Conservation (phyloP, 1,140 invertebrate species). For the Cotesia glomerata region DNA sequence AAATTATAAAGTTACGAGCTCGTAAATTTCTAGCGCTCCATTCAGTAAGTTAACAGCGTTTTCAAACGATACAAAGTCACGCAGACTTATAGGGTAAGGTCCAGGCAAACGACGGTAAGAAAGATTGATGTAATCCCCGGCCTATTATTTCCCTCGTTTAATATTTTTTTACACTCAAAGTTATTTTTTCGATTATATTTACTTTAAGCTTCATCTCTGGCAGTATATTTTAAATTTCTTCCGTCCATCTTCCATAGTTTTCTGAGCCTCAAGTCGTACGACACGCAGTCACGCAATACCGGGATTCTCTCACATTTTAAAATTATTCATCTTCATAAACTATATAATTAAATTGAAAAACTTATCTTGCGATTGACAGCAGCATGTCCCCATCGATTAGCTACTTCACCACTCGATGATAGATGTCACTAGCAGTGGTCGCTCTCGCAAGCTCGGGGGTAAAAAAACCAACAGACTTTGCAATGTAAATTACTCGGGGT, state of each 20-base stretch:
- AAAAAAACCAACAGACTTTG: too few relatives aligned
- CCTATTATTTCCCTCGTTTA: not conserved
- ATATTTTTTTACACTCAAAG: conserved; percentile 6
- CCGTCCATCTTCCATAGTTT: not conserved
- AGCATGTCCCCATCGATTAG: conserved; percentile 16
- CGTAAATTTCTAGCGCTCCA: not conserved
- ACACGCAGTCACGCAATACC: conserved; percentile 22
- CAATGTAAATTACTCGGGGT: too few relatives aligned
- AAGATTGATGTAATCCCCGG: conserved; percentile 8
- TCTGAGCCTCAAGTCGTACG: conserved; percentile 8
- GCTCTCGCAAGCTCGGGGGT: too few relatives aligned
- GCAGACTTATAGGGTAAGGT: conserved; percentile 20
- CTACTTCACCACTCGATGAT: not conserved
- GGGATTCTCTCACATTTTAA: not conserved
- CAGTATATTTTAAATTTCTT: not conserved
- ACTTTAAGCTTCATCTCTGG: not conserved
- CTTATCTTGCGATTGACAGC: not conserved
- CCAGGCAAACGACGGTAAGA: conserved; percentile 1
- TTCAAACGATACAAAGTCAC: conserved; percentile 25
- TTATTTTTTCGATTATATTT: conserved; percentile 1
- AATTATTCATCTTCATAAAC: not conserved
- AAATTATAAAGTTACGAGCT: not conserved
- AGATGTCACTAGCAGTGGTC: too few relatives aligned
- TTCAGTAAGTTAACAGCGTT: conserved; percentile 4
- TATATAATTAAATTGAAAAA: not conserved